These are phyloP conservation scores for Chelonia mydas DNA, from an alignment of 2,797 vertebrate genomes.

Conservation along the genomic window DNA sequence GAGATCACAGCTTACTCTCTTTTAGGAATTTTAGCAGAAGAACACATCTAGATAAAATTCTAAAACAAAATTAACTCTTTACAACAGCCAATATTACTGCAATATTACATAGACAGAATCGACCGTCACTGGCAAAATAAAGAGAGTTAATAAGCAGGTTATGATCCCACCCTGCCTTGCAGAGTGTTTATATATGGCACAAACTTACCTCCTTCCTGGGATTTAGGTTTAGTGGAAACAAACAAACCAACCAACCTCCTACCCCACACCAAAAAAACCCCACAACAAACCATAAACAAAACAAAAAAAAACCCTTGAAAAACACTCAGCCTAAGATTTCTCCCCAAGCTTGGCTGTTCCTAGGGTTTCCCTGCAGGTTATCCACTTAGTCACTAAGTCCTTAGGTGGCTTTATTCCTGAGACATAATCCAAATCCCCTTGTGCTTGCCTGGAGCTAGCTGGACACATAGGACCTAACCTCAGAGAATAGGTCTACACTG, in stretches of 20 bases:
- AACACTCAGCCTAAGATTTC: neutral
- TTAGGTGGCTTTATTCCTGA: neutral
- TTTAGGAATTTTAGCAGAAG: neutral
- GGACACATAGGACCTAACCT: neutral
- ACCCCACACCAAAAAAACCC: no score
- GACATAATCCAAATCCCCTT: neutral
- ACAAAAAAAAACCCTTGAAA: neutral
- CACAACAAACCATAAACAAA: no score
- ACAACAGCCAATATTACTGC: neutral
- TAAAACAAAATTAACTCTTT: neutral
- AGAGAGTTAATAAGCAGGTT: neutral
- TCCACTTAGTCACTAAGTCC: neutral
- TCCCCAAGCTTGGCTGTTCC: fast-evolving
- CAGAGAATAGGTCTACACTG: no score
- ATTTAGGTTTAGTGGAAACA: neutral
- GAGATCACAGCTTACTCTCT: neutral
- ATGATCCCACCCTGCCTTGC: neutral
- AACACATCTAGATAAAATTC: neutral
- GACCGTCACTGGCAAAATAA: neutral
- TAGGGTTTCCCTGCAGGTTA: neutral
- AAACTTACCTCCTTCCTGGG: neutral
- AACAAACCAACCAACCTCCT: neutral
- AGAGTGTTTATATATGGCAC: neutral
- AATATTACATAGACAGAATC: neutral
- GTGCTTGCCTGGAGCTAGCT: neutral